Percentiles rank a stretch among this genome's conserved stretches.
Conservation (phyloP, 23 tunicate species). For the Oikopleura albicans region DNA sequence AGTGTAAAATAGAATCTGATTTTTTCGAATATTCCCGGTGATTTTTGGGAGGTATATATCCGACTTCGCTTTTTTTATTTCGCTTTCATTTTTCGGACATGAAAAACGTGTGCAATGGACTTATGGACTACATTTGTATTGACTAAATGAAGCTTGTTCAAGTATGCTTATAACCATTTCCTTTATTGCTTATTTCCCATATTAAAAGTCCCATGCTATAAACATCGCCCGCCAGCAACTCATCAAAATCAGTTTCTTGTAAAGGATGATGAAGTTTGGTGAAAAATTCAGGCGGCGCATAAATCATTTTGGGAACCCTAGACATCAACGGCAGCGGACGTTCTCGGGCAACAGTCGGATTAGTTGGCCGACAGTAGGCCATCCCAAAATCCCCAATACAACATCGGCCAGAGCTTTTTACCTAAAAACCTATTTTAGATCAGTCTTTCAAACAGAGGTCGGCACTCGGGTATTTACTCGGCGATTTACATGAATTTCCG, state of each 20-base stretch:
- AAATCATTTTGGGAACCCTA: neutral
- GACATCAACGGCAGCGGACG: neutral
- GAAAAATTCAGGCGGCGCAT: slow-evolving; percentile 3
- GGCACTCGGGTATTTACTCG: too few relatives aligned
- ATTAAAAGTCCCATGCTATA: neutral
- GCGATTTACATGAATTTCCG: too few relatives aligned
- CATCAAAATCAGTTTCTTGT: neutral
- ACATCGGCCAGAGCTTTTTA: neutral
- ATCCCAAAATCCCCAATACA: slow-evolving; percentile 4
- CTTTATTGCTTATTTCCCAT: neutral
- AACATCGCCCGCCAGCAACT: neutral
- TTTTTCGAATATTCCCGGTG: too few relatives aligned
- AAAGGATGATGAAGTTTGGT: neutral
- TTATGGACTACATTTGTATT: too few relatives aligned
- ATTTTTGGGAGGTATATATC: too few relatives aligned
- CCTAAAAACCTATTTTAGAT: too few relatives aligned
- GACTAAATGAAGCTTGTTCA: too few relatives aligned
- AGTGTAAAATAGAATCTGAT: too few relatives aligned
- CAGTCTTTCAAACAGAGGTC: too few relatives aligned
- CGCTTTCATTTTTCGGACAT: too few relatives aligned
- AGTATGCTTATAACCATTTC: neutral
- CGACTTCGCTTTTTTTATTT: too few relatives aligned
- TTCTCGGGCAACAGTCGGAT: neutral
- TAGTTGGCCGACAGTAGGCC: neutral
- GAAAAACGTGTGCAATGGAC: too few relatives aligned